Evolutionary conservation across 2,113 vertebrate species (phyloP), one percentile per base, ranked within the genome.

Genomic region (Hylia prasina): DNA sequence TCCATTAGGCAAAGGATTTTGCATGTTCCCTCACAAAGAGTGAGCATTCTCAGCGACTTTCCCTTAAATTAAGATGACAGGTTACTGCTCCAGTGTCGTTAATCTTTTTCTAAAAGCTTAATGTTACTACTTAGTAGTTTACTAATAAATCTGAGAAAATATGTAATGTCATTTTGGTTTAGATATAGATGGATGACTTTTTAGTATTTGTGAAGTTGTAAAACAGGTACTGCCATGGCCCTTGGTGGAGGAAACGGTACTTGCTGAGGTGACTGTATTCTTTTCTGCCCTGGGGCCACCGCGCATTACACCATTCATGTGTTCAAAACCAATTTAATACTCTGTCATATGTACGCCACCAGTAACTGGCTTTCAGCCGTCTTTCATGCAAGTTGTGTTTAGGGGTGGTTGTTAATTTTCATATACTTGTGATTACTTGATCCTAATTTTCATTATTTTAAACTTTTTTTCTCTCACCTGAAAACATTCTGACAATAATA

Each of bases 71-170:
- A 97, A 97, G 89, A 90, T 98, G 98, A 98, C 97, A 98, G 96
- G 89, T 94, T 96, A 96, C 94, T 19, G 30, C 88, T 75, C 77
- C 93, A 87, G 73, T 35, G 86, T 87, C 93, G 96, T 97, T 98
- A 98, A 98, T 98, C 97, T 98, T 98, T 98, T 98, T 97, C 93
- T 98, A 98, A 98, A 98, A 98, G 98, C 97, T 98, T 98, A 97
- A 98, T 98, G 97, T 97, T 97, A 92, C 94, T 98, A 93, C 97
- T 98, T 97, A 96, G 97, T 96, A 97, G 96, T 98, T 98, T 98
- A 97, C 97, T 97, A 97, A 98, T 98, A 98, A 98, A 98, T 98
- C 96, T 95, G 95, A 97, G 93, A 97, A 97, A 98, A 97, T 95
- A 96, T 54, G 82, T 78, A 93, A 71, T 94, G 97, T 97, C 97